Evolutionary conservation across 2,888 invertebrate genomes (phyloP).

Genomic region (Selenia dentaria): DNA sequence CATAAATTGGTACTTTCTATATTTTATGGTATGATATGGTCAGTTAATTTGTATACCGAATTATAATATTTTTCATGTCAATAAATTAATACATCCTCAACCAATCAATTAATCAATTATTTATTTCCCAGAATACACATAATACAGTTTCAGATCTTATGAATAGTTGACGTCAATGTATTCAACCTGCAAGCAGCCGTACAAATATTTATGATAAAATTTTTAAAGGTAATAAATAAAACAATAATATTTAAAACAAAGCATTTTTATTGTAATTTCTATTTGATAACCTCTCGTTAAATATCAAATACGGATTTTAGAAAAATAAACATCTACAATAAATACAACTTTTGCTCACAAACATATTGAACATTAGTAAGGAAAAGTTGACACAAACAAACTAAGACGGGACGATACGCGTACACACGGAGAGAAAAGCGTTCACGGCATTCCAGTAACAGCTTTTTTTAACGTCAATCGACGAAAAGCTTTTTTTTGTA

Average conservation of each 20-base stretch:
- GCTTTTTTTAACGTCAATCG: background rate
- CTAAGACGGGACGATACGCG: constrained; percentile 19
- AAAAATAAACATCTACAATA: constrained; percentile 82
- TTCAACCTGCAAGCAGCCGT: too few relatives aligned
- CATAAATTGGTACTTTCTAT: too few relatives aligned
- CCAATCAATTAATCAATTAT: too few relatives aligned
- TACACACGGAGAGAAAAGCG: constrained; percentile 30
- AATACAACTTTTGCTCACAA: constrained; percentile 56
- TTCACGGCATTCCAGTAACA: background rate
- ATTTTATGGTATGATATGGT: too few relatives aligned
- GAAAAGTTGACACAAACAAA: constrained; percentile 26
- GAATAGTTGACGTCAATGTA: too few relatives aligned
- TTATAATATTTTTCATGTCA: too few relatives aligned
- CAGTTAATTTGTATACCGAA: too few relatives aligned
- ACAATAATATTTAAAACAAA: constrained; percentile 59
- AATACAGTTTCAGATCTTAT: too few relatives aligned
- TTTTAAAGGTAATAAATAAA: too few relatives aligned
- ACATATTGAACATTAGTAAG: constrained; percentile 22
- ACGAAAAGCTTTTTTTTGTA: background rate
- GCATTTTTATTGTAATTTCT: constrained; percentile 71
- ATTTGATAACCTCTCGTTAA: constrained; percentile 64
- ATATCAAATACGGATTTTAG: constrained; percentile 62
- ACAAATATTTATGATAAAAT: too few relatives aligned
- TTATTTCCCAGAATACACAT: too few relatives aligned
- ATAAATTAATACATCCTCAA: too few relatives aligned